Conservation (phyloP, 2,888 invertebrate species). For the Ormyrus nitidulus region DNA sequence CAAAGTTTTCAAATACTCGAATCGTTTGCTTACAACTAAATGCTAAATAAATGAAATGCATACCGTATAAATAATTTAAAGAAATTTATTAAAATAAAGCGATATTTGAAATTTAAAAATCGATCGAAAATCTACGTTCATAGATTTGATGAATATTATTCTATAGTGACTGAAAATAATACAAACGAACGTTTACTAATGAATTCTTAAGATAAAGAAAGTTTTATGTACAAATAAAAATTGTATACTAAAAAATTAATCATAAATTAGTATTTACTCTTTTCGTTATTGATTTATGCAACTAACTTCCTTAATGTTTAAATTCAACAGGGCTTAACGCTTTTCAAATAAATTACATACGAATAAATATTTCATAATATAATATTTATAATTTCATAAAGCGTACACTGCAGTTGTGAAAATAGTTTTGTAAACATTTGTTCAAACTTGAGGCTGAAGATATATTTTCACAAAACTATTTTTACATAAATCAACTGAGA, state of each 20-base stretch:
- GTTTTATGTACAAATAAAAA: slow-evolving; percentile 13
- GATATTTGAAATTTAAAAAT: slow-evolving; percentile 8
- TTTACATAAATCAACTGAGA: slow-evolving; percentile 11
- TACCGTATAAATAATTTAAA: slow-evolving; percentile 29
- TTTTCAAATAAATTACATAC: neutral
- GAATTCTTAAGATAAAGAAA: too few relatives aligned
- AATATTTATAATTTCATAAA: slow-evolving; percentile 5
- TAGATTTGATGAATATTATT: slow-evolving; percentile 32
- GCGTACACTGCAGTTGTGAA: neutral
- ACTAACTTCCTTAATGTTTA: neutral
- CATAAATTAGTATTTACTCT: neutral
- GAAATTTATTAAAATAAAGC: slow-evolving; percentile 6
- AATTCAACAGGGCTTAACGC: neutral
- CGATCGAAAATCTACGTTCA: slow-evolving; percentile 21
- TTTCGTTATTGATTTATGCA: neutral
- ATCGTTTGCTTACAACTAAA: slow-evolving; percentile 42
- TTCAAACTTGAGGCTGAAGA: neutral
- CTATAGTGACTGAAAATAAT: slow-evolving; percentile 28
- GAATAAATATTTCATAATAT: neutral
- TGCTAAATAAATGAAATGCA: slow-evolving; percentile 45
- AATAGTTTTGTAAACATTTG: slow-evolving; percentile 3
- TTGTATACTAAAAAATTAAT: neutral
- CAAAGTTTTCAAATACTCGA: slow-evolving; percentile 30
- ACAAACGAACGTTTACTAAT: neutral
- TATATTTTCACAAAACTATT: neutral